Conservation (phyloP, 2,113 vertebrate species). For the Plecturocebus donacophilus region DNA sequence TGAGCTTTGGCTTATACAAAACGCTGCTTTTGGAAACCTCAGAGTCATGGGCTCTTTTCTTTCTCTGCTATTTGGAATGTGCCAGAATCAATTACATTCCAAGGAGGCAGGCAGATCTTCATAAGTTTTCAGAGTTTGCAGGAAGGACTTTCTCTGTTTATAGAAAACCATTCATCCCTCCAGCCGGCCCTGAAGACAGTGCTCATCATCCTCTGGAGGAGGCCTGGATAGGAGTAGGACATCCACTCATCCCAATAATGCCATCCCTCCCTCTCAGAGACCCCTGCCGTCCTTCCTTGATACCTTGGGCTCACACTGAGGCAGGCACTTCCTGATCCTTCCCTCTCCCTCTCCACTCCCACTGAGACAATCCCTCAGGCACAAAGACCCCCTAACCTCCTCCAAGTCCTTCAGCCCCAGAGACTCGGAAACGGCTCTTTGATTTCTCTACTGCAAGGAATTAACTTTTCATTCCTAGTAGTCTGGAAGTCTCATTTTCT, state of each 20-base stretch:
- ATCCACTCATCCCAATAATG: not conserved
- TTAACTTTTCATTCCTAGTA: slow-evolving; percentile 62
- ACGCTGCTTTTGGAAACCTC: not conserved
- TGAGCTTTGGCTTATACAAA: not conserved
- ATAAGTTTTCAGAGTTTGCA: not conserved
- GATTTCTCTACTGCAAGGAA: slow-evolving; percentile 74
- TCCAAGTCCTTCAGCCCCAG: slow-evolving; percentile 31
- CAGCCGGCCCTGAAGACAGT: not conserved
- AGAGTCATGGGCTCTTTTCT: not conserved
- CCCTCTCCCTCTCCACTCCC: slow-evolving; percentile 42
- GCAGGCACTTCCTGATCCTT: slow-evolving; percentile 52
- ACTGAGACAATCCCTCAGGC: slow-evolving; percentile 72
- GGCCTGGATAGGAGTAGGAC: not conserved
- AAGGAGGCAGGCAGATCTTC: not conserved
- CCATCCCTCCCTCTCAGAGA: not conserved
- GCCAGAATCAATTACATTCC: slow-evolving; percentile 38
- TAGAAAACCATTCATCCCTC: slow-evolving; percentile 32
- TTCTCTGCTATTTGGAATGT: not conserved
- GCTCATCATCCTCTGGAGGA: not conserved
- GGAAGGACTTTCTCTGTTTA: not conserved
- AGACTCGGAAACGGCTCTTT: slow-evolving; percentile 58
- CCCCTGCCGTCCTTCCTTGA: slow-evolving; percentile 43
- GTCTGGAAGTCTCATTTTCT: slow-evolving; percentile 63
- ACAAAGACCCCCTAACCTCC: slow-evolving; percentile 74
- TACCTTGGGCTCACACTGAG: slow-evolving; percentile 11